phyloP scores from a whole-genome alignment of 2,888 invertebrate genomes.

The Ophion ellenae region DNA sequence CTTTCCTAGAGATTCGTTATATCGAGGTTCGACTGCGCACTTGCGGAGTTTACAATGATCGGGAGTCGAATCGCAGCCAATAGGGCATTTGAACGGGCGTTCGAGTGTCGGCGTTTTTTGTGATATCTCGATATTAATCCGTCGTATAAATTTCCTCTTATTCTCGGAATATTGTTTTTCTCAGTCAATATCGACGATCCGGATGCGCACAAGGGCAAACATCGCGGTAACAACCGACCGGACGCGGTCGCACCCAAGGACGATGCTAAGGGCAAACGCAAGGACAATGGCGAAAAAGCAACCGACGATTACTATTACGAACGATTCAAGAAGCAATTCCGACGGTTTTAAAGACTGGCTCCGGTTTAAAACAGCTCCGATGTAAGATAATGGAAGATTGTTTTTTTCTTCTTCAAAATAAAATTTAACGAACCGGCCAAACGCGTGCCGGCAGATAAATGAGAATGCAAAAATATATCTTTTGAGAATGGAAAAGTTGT shows the following conservation, averaged over 20 bases:
- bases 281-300: conserved; percentile 93
- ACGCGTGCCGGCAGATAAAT: too few species aligned
- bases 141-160: conserved; percentile 57
- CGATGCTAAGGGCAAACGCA: conserved; percentile 86
- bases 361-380: neutral
- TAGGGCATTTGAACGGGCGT: neutral
- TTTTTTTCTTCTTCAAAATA: neutral
- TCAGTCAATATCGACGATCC: conserved; percentile 94
- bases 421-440: neutral
- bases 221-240: conserved; percentile 85
- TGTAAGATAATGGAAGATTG: neutral
- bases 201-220: conserved; percentile 86
- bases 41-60: too few species aligned
- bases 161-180: conserved; percentile 70
- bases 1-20: neutral
- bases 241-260: conserved; percentile 79
- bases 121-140: neutral
- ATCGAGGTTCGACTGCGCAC: too few species aligned
- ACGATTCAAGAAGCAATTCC: conserved; percentile 97
- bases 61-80: too few species aligned
- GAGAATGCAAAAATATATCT: too few species aligned
- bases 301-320: conserved; percentile 99
- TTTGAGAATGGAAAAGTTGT: too few species aligned
- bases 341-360: conserved; percentile 88
- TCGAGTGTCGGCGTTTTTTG: neutral